Evolutionary conservation across 2,888 invertebrate species (phyloP).

Genomic region (Drosophila pegasa): DNA sequence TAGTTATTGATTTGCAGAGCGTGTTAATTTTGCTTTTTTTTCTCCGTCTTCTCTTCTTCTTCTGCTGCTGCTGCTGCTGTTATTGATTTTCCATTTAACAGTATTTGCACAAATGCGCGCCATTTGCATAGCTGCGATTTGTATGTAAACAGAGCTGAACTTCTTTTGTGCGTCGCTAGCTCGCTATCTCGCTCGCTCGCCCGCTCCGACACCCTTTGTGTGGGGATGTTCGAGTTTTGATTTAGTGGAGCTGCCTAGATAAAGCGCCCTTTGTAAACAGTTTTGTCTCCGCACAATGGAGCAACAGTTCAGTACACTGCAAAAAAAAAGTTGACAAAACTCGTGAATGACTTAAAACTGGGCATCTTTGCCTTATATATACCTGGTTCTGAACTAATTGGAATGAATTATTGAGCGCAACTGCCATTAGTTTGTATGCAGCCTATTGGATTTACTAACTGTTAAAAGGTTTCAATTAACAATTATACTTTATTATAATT

Average conservation of each 20-base stretch:
- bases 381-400: no score
- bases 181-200: not conserved
- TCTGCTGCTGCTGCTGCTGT: no score
- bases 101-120: slow-evolving; percentile 37
- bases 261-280: slow-evolving; percentile 23
- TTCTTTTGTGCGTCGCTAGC: slow-evolving; percentile 24
- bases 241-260: slow-evolving; percentile 55
- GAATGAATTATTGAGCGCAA: not conserved
- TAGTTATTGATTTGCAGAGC: slow-evolving; percentile 46
- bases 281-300: not conserved
- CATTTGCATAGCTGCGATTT: slow-evolving; percentile 40
- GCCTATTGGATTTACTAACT: slow-evolving; percentile 7
- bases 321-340: slow-evolving; percentile 3
- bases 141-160: slow-evolving; percentile 16
- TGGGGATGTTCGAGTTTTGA: slow-evolving; percentile 41
- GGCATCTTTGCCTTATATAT: no score
- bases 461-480: not conserved
- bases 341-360: not conserved
- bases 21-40: slow-evolving; percentile 32
- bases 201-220: slow-evolving; percentile 1
- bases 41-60: no score
- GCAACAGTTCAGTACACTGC: slow-evolving; percentile 23
- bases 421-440: not conserved
- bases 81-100: slow-evolving; percentile 33
- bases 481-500: slow-evolving; percentile 4